Percentiles rank a stretch among this genome's conserved stretches.
Evolutionary conservation across 2,888 invertebrate genomes (phyloP).

Genomic region (Tenodera sinensis): DNA sequence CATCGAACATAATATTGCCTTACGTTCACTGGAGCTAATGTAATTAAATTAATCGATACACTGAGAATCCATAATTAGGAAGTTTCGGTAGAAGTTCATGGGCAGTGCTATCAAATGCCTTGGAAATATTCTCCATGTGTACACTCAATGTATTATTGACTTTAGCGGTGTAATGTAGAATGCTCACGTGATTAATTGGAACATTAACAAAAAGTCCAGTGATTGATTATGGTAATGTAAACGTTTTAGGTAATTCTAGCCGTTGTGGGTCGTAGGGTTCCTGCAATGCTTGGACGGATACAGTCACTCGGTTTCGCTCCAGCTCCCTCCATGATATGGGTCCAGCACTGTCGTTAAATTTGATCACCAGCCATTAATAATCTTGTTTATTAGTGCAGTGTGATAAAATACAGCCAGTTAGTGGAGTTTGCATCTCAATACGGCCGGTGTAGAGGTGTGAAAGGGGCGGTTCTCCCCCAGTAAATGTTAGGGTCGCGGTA

Average conservation of each 20-base stretch:
- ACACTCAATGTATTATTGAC: too few species aligned
- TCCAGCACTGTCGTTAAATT: background rate
- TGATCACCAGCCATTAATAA: constrained; percentile 7
- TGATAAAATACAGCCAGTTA: constrained; percentile 2
- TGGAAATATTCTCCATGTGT: too few species aligned
- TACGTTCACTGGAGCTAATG: too few species aligned
- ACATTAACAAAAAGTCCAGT: background rate
- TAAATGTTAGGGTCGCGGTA: background rate
- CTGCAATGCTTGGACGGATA: background rate
- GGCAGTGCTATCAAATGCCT: too few species aligned
- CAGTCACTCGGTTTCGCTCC: background rate
- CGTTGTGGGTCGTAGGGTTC: too few species aligned
- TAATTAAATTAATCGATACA: too few species aligned
- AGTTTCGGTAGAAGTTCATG: too few species aligned
- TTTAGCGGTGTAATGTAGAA: too few species aligned
- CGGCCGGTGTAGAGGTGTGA: background rate
- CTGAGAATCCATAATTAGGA: too few species aligned
- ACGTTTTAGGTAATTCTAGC: background rate
- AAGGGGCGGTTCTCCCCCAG: background rate
- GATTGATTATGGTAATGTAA: background rate
- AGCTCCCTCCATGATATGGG: background rate
- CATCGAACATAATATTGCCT: too few species aligned
- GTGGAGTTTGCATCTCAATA: background rate
- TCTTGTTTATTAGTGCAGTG: constrained; percentile 11
- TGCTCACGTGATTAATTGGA: too few species aligned